These are phyloP conservation scores for Rhingia rostrata DNA, from an alignment of 2,888 invertebrate genomes.

Conservation along the genomic window DNA sequence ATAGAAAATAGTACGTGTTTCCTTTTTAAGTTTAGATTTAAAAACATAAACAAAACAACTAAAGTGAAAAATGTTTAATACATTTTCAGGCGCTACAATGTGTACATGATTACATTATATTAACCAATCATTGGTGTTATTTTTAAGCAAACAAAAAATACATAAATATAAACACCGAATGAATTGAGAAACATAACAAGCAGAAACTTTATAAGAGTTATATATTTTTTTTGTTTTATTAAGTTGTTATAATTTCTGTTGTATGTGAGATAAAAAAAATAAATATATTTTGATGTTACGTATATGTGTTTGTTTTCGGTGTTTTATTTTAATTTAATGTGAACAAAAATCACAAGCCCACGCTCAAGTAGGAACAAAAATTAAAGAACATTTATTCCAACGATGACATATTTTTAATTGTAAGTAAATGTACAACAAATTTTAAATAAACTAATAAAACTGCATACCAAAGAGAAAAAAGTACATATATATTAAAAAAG, in stretches of 20 bases:
- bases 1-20: constrained; percentile 66
- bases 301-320: constrained; percentile 28
- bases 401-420: constrained; percentile 48
- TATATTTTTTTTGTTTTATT: constrained; percentile 5
- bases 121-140: constrained; percentile 60
- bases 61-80: constrained; percentile 54
- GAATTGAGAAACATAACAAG: constrained; percentile 36
- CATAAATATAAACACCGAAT: constrained; percentile 45
- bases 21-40: constrained; percentile 53
- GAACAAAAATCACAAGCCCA: constrained; percentile 28
- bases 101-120: constrained; percentile 79
- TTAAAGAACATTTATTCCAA: constrained; percentile 48
- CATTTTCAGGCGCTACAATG: constrained; percentile 79
- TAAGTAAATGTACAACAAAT: constrained; percentile 52
- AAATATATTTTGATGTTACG: constrained; percentile 19
- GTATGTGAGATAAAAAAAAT: constrained; percentile 37
- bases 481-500: constrained; percentile 29
- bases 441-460: constrained; percentile 39
- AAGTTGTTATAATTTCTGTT: constrained; percentile 33
- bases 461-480: constrained; percentile 25
- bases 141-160: constrained; percentile 48
- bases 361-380: constrained; percentile 32
- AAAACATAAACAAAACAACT: constrained; percentile 40
- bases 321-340: constrained; percentile 22
- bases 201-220: constrained; percentile 43